Evolutionary conservation across 2,888 invertebrate genomes (phyloP), one percentile per base, ranked within the genome.

Genomic region (Xestia xanthographa): DNA sequence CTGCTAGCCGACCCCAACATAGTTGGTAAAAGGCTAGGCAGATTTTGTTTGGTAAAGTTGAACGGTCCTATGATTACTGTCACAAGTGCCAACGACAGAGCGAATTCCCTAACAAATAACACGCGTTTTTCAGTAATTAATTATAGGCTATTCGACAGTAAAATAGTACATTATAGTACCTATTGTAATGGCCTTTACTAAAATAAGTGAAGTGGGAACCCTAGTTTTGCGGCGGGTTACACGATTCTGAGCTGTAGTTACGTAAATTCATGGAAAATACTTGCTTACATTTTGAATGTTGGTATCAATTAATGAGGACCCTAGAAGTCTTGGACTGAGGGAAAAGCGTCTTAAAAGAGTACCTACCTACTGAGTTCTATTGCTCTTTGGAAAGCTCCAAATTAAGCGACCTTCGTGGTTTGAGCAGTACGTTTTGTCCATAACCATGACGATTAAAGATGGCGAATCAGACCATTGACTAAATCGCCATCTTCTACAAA

Each of bases 151-250:
- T 79, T 79, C 43, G 41, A 63, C 41, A 48, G 63, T 68, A 71
- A 56, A 70, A 53, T 38, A 53, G 14, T 22, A 38, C 20, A 48
- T 60, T 60, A 56, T 26, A 14, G 45, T 83, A 20, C 11, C 65
- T 38, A 48, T 65, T 79, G 48, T 41, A 48, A 45, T 20, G n/a
- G 26, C 29, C 14, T 83, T 79, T 79, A 62, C 9, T n/a, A 43
- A 66, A n/a, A 63, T 48, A 53, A 60, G 20, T 41, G 43, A 26
- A 38, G 62, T 68, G 63, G 20, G 65, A 86, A 14, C 84, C 84
- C 84, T 84, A 58, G 26, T 73, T 62, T 41, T 56, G 17, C 12
- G 72, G 68, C 20, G 34, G 67, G 48, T 80, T 71, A 22, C 86
- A 84, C 86, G 0, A 63, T 62, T 70, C n/a, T 43, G 53, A 79